Conservation (phyloP, 2,113 vertebrate species). For the Gopherus evgoodei region DNA sequence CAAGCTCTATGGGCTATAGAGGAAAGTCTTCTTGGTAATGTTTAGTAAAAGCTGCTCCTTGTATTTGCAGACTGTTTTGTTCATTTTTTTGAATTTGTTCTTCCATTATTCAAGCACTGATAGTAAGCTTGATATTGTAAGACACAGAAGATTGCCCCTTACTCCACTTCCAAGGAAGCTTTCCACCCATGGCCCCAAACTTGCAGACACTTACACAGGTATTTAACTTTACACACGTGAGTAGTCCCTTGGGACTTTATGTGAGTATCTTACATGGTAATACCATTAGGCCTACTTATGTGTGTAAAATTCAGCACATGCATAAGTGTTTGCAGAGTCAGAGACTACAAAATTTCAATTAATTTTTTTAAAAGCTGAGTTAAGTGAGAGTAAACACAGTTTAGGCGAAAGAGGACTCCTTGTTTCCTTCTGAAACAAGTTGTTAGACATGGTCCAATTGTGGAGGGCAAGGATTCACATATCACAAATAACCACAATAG, state of each 20-base stretch:
- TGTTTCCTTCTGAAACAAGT: constrained; percentile 14
- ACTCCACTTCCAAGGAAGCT: neutral
- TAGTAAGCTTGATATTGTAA: neutral
- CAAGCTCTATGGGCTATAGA: neutral
- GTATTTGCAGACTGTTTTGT: neutral
- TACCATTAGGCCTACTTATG: neutral
- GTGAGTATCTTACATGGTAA: neutral
- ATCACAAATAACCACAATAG: constrained; percentile 36
- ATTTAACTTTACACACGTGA: neutral
- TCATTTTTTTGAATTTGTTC: neutral
- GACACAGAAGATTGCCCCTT: neutral
- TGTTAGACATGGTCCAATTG: neutral
- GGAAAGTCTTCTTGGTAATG: neutral
- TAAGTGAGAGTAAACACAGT: neutral
- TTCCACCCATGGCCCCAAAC: neutral
- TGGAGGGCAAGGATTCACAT: constrained; percentile 1
- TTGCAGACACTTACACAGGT: neutral
- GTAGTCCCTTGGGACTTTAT: neutral
- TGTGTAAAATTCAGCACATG: neutral
- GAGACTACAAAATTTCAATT: constrained; percentile 18
- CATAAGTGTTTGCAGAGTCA: neutral
- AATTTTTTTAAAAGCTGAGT: neutral
- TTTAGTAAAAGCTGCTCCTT: neutral
- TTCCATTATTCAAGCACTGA: neutral
- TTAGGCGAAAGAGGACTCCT: neutral